Conservation (phyloP, 1,140 invertebrate genomes). For the Ceratosolen solmsi region DNA sequence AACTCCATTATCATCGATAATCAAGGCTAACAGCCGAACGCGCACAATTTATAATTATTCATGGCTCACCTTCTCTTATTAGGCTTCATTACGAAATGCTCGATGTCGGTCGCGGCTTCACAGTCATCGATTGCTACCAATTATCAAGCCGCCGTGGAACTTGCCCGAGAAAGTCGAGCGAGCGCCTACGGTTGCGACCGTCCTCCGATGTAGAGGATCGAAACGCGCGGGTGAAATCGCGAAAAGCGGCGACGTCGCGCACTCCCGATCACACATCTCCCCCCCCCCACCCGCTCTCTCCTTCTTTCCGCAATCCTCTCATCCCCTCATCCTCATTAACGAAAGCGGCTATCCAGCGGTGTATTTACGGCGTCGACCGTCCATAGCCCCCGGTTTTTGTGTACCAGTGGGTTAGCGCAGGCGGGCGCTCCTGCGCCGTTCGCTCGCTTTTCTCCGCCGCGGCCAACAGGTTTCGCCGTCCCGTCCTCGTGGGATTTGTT, state of each 20-base stretch:
- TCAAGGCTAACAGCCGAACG: neutral
- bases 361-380: neutral
- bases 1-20: neutral
- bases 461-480: constrained; percentile 22
- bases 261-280: too few relatives aligned
- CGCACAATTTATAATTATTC: neutral
- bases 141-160: neutral
- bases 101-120: neutral
- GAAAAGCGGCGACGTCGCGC: too few relatives aligned
- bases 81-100: neutral
- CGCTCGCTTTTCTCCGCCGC: neutral
- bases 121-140: neutral
- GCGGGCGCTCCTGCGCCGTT: too few relatives aligned
- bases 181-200: too few relatives aligned
- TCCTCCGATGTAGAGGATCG: too few relatives aligned
- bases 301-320: too few relatives aligned
- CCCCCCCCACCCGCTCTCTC: too few relatives aligned
- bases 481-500: neutral
- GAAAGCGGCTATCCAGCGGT: neutral
- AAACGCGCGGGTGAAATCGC: too few relatives aligned
- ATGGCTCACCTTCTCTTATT: neutral
- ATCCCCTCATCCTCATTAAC: neutral
- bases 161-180: too few relatives aligned
- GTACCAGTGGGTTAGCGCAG: constrained; percentile 30
- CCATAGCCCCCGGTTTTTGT: constrained; percentile 2